These are phyloP conservation scores for Tillus elongatus DNA, from an alignment of 2,888 invertebrate genomes.

Conservation along the genomic window DNA sequence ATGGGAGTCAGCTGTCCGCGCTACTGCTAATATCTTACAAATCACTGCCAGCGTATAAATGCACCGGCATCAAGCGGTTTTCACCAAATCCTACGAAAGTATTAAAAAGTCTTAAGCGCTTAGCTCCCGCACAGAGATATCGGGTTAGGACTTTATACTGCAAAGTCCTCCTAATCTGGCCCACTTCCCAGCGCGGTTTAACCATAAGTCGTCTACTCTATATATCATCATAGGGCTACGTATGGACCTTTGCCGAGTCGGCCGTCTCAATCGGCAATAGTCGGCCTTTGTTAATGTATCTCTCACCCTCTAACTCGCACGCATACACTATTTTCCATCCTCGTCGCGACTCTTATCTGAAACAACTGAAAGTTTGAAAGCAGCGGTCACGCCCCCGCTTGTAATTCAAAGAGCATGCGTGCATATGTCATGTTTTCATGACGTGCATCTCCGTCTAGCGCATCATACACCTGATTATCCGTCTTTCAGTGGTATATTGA, in stretches of 20 bases:
- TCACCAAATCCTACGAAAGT: conserved; percentile 50
- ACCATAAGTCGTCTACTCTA: conserved; percentile 65
- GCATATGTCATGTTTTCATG: conserved; percentile 32
- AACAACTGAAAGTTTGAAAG: conserved; percentile 28
- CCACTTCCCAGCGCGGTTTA: conserved; percentile 69
- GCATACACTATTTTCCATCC: too few relatives aligned
- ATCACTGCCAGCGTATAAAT: conserved; percentile 37
- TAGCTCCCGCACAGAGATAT: conserved; percentile 55
- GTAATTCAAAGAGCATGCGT: conserved; percentile 36
- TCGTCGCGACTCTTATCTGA: conserved; percentile 27
- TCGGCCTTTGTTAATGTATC: conserved; percentile 13
- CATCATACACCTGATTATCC: conserved; percentile 19
- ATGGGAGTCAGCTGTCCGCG: conserved; percentile 26
- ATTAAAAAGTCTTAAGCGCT: conserved; percentile 67
- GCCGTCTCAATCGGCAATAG: background rate
- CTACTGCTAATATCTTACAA: conserved; percentile 38
- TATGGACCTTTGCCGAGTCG: conserved; percentile 30
- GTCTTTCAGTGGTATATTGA: conserved; percentile 31
- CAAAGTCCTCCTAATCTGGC: conserved; percentile 58
- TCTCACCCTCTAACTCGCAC: conserved; percentile 27
- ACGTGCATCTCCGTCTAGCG: conserved; percentile 25
- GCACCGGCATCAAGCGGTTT: conserved; percentile 35
- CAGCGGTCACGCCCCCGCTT: conserved; percentile 32
- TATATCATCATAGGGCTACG: conserved; percentile 52
- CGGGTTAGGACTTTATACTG: too few relatives aligned